A percentile compares a stretch with the other conserved stretches of the same genome.
Conservation (phyloP, 2,888 invertebrate species). For the Ectropis crepuscularia region DNA sequence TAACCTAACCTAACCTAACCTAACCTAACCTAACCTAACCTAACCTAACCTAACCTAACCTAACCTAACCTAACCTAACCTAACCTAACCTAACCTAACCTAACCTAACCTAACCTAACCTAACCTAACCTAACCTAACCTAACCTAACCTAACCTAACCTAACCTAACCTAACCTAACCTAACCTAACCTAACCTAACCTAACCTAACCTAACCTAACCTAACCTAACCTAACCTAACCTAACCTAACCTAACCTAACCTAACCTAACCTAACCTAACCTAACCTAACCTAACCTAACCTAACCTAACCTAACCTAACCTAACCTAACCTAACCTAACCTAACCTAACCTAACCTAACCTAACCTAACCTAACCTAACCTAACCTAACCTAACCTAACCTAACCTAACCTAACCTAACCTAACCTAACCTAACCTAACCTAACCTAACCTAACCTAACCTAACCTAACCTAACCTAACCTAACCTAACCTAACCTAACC, state of each 20-base stretch:
- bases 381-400: constrained; percentile 46
- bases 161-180: constrained; percentile 38
- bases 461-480: constrained; percentile 37
- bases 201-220: constrained; percentile 32
- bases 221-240: constrained; percentile 39
- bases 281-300: constrained; percentile 34
- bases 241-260: constrained; percentile 41
- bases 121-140: constrained; percentile 39
- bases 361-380: constrained; percentile 43
- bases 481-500: constrained; percentile 28
- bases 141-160: constrained; percentile 38
- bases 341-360: constrained; percentile 40
- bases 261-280: constrained; percentile 39
- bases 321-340: constrained; percentile 42
- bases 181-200: constrained; percentile 30
- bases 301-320: constrained; percentile 33
- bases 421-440: constrained; percentile 41
- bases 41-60: constrained; percentile 39
- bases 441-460: constrained; percentile 43
- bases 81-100: constrained; percentile 37
- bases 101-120: constrained; percentile 39
- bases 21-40: constrained; percentile 38
- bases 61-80: constrained; percentile 40
- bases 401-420: constrained; percentile 43
- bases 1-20: constrained; percentile 33